These are phyloP conservation scores for Ctenodactylus gundi DNA, from an alignment of 2,113 vertebrate species.

Conservation along the genomic window DNA sequence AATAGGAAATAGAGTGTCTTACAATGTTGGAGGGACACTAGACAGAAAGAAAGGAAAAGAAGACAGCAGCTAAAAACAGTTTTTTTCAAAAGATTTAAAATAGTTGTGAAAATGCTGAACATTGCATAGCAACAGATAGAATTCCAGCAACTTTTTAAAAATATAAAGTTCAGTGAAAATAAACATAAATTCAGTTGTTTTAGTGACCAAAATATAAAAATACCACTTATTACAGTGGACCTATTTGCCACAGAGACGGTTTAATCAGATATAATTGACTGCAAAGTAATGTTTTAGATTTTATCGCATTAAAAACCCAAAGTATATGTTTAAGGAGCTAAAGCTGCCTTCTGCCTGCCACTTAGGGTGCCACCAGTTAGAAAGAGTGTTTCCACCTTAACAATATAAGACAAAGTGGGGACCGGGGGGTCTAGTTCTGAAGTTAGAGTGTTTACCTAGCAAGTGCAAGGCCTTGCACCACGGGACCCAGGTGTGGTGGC, in stretches of 20 bases:
- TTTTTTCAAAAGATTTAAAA: not conserved
- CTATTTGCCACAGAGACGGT: not conserved
- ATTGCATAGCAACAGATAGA: not conserved
- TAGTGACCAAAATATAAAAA: not conserved
- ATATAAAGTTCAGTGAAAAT: not conserved
- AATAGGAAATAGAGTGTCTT: slow-evolving; percentile 70
- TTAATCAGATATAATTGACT: not conserved
- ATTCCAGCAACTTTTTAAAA: not conserved
- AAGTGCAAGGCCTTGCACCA: too few relatives aligned
- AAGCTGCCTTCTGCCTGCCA: not conserved
- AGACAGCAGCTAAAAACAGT: not conserved
- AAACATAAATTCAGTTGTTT: not conserved
- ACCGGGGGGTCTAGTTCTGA: too few relatives aligned
- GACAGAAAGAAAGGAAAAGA: slow-evolving; percentile 18
- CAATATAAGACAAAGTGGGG: not conserved
- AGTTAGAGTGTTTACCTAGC: too few relatives aligned
- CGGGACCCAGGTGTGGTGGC: too few relatives aligned
- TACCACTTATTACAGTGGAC: not conserved
- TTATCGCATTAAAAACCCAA: not conserved
- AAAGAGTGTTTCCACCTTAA: not conserved
- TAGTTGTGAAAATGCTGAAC: not conserved
- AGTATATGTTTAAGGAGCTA: not conserved
- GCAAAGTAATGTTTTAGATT: not conserved
- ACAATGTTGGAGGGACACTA: slow-evolving; percentile 36
- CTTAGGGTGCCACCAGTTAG: not conserved